phyloP scores from a whole-genome alignment of 2,888 invertebrate genomes.

The Scotopteryx bipunctaria region DNA sequence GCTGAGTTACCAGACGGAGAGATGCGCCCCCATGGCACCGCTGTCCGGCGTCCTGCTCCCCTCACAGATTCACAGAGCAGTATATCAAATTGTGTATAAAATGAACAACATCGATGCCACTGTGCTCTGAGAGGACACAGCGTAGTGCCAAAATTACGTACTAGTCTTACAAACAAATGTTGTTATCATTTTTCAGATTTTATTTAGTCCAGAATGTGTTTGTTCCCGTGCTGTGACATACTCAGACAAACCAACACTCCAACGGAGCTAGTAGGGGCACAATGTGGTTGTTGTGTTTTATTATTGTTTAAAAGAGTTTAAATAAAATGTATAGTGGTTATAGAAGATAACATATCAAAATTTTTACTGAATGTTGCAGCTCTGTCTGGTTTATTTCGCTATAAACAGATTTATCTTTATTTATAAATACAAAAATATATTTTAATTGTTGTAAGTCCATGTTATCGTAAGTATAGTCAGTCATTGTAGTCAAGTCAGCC shows the following conservation, averaged over 20 bases:
- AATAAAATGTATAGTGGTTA: slow-evolving; percentile 34
- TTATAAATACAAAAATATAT: slow-evolving; percentile 25
- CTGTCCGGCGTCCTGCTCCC: slow-evolving; percentile 30
- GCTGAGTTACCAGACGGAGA: slow-evolving; percentile 33
- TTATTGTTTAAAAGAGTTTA: slow-evolving; percentile 41
- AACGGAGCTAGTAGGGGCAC: slow-evolving; percentile 51
- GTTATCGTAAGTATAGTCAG: slow-evolving; percentile 32
- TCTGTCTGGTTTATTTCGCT: slow-evolving; percentile 28
- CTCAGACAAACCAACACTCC: slow-evolving; percentile 78
- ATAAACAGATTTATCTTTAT: slow-evolving; percentile 21
- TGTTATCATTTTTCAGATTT: slow-evolving; percentile 83
- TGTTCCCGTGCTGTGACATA: slow-evolving; percentile 81
- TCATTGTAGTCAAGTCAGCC: slow-evolving; percentile 30
- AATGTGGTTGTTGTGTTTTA: slow-evolving; percentile 60
- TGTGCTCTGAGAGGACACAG: slow-evolving; percentile 69
- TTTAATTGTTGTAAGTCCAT: slow-evolving; percentile 31
- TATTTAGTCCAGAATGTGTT: slow-evolving; percentile 83
- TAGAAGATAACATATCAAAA: slow-evolving; percentile 39
- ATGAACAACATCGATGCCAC: slow-evolving; percentile 77
- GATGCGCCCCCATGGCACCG: slow-evolving; percentile 28
- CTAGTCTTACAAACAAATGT: slow-evolving; percentile 81
- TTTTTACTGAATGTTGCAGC: slow-evolving; percentile 32
- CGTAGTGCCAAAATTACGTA: slow-evolving; percentile 83
- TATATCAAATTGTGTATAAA: slow-evolving; percentile 55
- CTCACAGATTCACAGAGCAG: slow-evolving; percentile 64